Percentiles rank a stretch among this genome's conserved stretches.
Conservation (phyloP, 2,113 vertebrate genomes). For the Tetrao urogallus region DNA sequence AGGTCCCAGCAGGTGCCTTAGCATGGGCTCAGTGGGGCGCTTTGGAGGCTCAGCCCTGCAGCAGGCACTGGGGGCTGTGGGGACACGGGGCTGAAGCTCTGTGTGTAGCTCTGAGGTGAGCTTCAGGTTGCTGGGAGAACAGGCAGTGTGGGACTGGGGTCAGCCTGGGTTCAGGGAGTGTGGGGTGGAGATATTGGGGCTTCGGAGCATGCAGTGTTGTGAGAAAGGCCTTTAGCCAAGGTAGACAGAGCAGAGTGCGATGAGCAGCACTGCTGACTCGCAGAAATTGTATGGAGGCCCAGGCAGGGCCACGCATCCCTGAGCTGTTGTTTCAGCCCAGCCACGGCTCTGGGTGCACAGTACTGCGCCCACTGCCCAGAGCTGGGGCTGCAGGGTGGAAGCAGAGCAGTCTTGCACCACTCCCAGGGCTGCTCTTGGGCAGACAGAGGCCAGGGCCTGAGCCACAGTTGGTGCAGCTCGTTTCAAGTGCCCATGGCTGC, state of each 20-base stretch:
- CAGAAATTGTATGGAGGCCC: accelerated
- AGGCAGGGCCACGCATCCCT: accelerated
- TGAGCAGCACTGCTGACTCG: background rate
- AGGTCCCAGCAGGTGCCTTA: background rate
- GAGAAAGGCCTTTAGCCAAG: background rate
- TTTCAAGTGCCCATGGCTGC: too few species aligned
- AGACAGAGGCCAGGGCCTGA: accelerated
- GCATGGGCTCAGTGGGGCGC: accelerated
- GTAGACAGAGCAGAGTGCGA: background rate
- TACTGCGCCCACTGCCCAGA: background rate
- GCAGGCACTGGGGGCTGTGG: accelerated
- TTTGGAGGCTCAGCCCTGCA: accelerated
- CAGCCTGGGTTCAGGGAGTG: accelerated
- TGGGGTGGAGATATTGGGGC: accelerated
- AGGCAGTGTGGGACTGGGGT: accelerated
- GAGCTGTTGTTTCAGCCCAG: accelerated
- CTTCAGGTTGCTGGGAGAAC: accelerated
- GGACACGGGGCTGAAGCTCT: accelerated
- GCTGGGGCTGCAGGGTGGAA: background rate
- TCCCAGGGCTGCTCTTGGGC: background rate
- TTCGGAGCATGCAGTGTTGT: accelerated
- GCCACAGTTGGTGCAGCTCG: accelerated
- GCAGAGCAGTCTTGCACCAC: background rate
- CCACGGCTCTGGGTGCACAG: background rate
- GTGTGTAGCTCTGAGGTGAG: background rate